A percentile compares a stretch with the other conserved stretches of the same genome.
Conservation (phyloP, 1,140 invertebrate genomes). For the Plodia interpunctella region DNA sequence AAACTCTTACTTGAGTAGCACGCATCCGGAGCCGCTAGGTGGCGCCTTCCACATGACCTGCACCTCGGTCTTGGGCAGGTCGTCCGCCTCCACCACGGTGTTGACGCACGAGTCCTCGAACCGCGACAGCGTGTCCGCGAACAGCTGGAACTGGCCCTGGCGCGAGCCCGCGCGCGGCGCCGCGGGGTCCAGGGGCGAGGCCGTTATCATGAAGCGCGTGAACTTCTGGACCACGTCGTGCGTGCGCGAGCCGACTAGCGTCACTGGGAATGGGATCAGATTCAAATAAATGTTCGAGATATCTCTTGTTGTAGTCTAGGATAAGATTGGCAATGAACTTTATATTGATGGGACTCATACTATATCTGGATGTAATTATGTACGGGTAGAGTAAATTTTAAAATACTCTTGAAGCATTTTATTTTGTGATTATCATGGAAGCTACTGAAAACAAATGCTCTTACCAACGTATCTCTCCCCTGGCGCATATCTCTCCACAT, state of each 20-base stretch:
- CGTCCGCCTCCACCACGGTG: slow-evolving; percentile 87
- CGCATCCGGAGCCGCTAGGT: slow-evolving; percentile 88
- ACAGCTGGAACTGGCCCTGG: slow-evolving; percentile 88
- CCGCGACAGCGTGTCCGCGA: slow-evolving; percentile 85
- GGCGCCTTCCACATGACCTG: slow-evolving; percentile 95
- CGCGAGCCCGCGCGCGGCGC: slow-evolving; percentile 67
- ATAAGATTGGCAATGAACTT: no score
- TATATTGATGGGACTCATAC: no score
- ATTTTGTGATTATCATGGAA: no score
- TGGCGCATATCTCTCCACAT: slow-evolving; percentile 86
- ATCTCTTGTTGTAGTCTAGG: background rate
- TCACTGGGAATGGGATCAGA: slow-evolving; percentile 79
- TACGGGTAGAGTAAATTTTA: no score
- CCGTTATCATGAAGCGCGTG: slow-evolving; percentile 88
- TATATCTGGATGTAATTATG: no score
- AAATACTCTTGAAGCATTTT: no score
- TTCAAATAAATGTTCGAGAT: background rate
- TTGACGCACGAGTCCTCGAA: slow-evolving; percentile 93
- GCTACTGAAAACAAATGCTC: slow-evolving; percentile 12
- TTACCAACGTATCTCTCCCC: slow-evolving; percentile 87
- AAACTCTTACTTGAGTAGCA: slow-evolving; percentile 83
- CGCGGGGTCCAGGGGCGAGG: slow-evolving; percentile 79
- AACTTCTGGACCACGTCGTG: slow-evolving; percentile 89
- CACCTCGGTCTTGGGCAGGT: slow-evolving; percentile 89
- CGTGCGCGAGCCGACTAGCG: slow-evolving; percentile 84